These are phyloP conservation scores for Caerostris extrusa DNA, from an alignment of 1,140 invertebrate species.

Conservation along the genomic window DNA sequence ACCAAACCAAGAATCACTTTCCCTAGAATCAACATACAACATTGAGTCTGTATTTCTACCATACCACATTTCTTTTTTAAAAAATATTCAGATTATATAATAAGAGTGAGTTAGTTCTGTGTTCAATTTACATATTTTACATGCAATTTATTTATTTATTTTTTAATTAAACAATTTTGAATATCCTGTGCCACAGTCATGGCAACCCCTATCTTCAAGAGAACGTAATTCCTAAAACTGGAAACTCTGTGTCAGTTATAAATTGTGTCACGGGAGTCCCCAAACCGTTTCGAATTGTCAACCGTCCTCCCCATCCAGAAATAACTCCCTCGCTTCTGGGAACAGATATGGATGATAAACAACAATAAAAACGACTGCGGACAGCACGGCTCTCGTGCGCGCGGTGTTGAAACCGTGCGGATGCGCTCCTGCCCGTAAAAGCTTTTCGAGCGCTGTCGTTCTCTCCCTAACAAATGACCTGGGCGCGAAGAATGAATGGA, in stretches of 20 bases:
- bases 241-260: constrained; percentile 16
- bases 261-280: not conserved
- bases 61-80: no score
- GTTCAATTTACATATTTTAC: no score
- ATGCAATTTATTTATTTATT: no score
- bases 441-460: not conserved
- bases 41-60: no score
- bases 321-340: constrained; percentile 6
- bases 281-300: not conserved
- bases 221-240: not conserved
- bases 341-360: constrained; percentile 36
- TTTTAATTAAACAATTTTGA: no score
- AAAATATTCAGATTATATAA: no score
- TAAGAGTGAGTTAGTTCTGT: no score
- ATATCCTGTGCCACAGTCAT: not conserved
- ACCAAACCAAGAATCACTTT: no score
- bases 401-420: constrained; percentile 16
- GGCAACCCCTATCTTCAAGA: not conserved
- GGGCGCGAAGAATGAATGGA: not conserved
- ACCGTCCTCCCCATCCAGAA: not conserved
- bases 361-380: constrained; percentile 11
- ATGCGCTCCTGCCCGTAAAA: not conserved
- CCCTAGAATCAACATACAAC: no score
- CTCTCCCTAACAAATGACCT: not conserved
- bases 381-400: not conserved